Evolutionary conservation across 2,888 invertebrate genomes (phyloP), one percentile per base, ranked within the genome.

Genomic region (Vanessa cardui): DNA sequence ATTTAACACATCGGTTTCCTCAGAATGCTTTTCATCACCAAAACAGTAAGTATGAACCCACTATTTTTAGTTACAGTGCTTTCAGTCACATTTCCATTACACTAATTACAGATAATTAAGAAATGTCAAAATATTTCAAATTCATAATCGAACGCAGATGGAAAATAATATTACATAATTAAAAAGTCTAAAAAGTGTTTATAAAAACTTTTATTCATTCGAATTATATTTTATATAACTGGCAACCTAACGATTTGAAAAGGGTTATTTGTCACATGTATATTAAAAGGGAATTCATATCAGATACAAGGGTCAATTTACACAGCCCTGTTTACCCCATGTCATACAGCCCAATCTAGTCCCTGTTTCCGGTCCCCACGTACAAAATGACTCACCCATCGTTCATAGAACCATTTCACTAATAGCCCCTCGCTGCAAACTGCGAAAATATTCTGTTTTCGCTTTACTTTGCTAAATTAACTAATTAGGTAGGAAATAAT

Each of bases 401-500:
- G 50, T 67, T 64, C 62, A 66, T 69, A 44, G 59, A 58, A 64
- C 49, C 69, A 69, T 69, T 69, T 64, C 52, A 45, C 62, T 71
- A 71, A 71, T 62, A 67, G 66, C 62, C 64, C 66, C 49, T 65
- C 64, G 61, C 62, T 49, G 62, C 64, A 71, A 71, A 66, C 69
- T 56, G 59, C 64, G 64, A 66, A 62, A 69, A 69, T 62, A 63
- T 68, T 61, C 64, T 21, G 56, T 64, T 66, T 39, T 39, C 39
- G 39, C 4, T 12, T 44, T 46, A 61, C 64, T 50, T 64, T 33
- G 33, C 64, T 46, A 60, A 62, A 68, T 73, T 69, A 67, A 64
- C 64, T 64, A 74, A 73, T 72, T 74, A 74, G 67, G 62, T 39
- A 12, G 12, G 58, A 63, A 68, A 63, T 71, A 8, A 56, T 18